Base-by-base conservation (phyloP, 2,113 vertebrate species). In the Chauna torquata region DNA sequence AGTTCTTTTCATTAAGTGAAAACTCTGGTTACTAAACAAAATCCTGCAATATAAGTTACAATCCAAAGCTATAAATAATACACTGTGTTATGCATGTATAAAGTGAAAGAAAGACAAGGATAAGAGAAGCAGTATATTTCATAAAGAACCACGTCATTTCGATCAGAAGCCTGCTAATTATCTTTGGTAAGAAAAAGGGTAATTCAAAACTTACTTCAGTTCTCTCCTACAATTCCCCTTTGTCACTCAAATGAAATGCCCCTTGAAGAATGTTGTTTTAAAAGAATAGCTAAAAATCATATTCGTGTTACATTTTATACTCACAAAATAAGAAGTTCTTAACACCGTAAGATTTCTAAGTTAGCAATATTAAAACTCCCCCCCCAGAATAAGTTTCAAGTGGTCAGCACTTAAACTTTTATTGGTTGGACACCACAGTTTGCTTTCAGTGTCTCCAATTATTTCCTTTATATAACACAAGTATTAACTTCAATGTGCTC, bases 1-100 rank as follows among this genome's bases (percentile, higher is more conserved):
- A 94, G 71, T 59, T 77, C 80, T 96, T 91, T 90, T 93, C 96
- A 90, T 94, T 96, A 94, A 34, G 86, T 44, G 83, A 78, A 22
- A 13, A 5, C 61, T 28, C 74, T 30, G 10, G n/a, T 66, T 85
- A 74, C n/a, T 58, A 75, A 86, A 50, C 49, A 34, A 68, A 94
- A 79, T 30, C 49, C 23, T 40, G 15, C 42, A 82, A 71, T 45
- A 34, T 16, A 34, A 90, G 52, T n/a, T 49, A 28, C 17, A 44
- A 50, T 32, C 18, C 22, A 70, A 74, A 75, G 7, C 40, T 88
- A 83, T 36, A 92, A 80, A 32, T 49, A 62, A 6, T 30, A 40
- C 32, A 32, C 11, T 76, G 9, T 18, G 19, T 65, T 44, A 5
- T 77, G 22, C 34, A 25, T 16, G 59, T 42, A 83, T 81, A 54